These are phyloP conservation scores for Antedon mediterranea DNA, from an alignment of 53 echinoderm and acorn worm species.

Conservation along the genomic window DNA sequence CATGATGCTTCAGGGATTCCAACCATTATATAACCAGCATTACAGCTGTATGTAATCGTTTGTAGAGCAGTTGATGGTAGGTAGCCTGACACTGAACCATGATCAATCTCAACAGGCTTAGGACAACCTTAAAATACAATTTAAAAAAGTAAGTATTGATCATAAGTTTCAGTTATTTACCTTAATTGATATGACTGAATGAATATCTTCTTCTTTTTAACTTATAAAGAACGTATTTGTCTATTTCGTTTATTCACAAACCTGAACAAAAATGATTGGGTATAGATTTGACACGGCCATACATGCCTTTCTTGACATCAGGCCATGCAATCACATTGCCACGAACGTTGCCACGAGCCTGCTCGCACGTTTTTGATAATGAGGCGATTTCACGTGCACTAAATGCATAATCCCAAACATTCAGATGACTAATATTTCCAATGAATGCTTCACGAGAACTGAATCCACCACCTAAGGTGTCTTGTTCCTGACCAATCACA, in stretches of 20 bases:
- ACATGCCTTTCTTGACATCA: conserved; percentile 44
- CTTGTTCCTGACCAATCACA: conserved; percentile 89
- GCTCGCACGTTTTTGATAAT: conserved; percentile 26
- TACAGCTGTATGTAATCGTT: conserved; percentile 37
- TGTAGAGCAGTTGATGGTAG: neutral
- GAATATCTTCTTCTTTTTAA: no score
- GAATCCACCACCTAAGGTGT: conserved; percentile 66
- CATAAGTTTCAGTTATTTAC: no score
- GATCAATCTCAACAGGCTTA: neutral
- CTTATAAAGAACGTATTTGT: no score
- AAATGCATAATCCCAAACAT: conserved; percentile 57
- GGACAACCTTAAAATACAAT: neutral
- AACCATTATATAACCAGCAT: conserved; percentile 37
- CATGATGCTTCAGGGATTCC: conserved; percentile 29
- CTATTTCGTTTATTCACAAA: no score
- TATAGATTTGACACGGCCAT: conserved; percentile 30
- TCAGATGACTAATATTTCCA: conserved; percentile 57
- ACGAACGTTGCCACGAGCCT: neutral
- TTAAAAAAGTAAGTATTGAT: no score
- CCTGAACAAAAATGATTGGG: conserved; percentile 69
- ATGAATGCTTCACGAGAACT: conserved; percentile 58
- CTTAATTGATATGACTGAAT: no score
- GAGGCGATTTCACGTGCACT: conserved; percentile 16
- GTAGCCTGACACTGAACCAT: neutral
- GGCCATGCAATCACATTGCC: conserved; percentile 56